Percentiles rank a stretch among this genome's conserved stretches.
phyloP scores from a whole-genome alignment of 1,140 invertebrate species.

The Drosophila pseudoananassae region DNA sequence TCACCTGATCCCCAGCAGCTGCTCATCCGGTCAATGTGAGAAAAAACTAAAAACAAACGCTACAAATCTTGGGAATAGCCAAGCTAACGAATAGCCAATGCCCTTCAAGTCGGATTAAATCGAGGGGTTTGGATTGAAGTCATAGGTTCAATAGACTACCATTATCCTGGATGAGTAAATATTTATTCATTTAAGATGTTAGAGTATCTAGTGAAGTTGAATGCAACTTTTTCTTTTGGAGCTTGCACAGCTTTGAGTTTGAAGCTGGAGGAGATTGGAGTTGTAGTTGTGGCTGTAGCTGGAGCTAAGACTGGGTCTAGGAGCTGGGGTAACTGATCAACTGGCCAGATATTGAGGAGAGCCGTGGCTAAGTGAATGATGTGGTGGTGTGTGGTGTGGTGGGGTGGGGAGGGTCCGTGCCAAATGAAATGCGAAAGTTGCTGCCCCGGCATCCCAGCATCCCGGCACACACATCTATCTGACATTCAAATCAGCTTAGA shows the following conservation, averaged over 20 bases:
- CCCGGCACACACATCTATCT: slow-evolving; percentile 51
- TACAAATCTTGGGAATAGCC: neutral
- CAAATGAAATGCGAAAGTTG: slow-evolving; percentile 79
- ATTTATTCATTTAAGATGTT: too few relatives aligned
- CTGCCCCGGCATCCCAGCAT: slow-evolving; percentile 30
- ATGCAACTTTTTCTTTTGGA: slow-evolving; percentile 77
- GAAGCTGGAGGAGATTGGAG: too few relatives aligned
- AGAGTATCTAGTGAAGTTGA: slow-evolving; percentile 17
- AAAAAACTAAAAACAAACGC: slow-evolving; percentile 69
- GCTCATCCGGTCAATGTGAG: slow-evolving; percentile 82
- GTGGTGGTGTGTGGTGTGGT: neutral
- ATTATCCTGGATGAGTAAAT: too few relatives aligned
- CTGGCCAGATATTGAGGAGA: slow-evolving; percentile 63
- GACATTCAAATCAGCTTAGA: slow-evolving; percentile 80
- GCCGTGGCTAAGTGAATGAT: slow-evolving; percentile 3
- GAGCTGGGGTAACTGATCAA: slow-evolving; percentile 57
- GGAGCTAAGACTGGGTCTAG: slow-evolving; percentile 4
- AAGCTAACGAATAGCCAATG: slow-evolving; percentile 10
- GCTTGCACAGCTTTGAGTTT: neutral
- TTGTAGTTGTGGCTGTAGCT: slow-evolving; percentile 11
- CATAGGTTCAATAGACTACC: too few relatives aligned
- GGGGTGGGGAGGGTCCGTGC: slow-evolving; percentile 15
- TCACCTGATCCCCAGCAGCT: slow-evolving; percentile 82
- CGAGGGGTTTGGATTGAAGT: too few relatives aligned
- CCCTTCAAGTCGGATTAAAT: neutral